Conservation (phyloP, 2,888 invertebrate genomes). For the Lasioglossum lativentre region DNA sequence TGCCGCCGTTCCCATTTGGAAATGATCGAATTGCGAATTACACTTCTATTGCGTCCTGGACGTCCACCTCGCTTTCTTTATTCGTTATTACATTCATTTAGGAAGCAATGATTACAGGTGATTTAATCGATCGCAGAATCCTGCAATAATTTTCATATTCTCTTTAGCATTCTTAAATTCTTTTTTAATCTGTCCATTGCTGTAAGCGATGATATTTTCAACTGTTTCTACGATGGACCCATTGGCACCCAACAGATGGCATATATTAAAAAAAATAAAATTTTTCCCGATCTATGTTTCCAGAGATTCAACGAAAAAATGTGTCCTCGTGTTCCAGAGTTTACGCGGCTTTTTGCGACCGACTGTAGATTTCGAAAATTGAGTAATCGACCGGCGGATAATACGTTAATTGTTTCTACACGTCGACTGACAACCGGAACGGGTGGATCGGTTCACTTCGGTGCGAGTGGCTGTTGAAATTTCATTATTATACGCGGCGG, state of each 20-base stretch:
- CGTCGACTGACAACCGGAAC: not conserved
- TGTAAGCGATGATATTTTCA: too few species aligned
- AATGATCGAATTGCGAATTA: constrained; percentile 34
- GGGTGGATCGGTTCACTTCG: not conserved
- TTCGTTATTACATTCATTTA: not conserved
- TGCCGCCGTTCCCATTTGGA: not conserved
- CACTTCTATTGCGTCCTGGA: constrained; percentile 10
- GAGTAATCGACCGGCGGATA: not conserved
- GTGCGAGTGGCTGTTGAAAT: constrained; percentile 1
- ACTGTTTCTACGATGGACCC: too few species aligned
- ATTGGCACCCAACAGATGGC: too few species aligned
- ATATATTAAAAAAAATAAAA: not conserved
- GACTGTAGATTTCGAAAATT: not conserved
- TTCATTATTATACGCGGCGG: constrained; percentile 21
- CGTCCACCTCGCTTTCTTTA: not conserved
- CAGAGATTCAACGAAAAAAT: not conserved
- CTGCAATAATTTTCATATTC: not conserved
- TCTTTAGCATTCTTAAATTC: too few species aligned
- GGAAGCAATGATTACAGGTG: not conserved
- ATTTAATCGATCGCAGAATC: not conserved
- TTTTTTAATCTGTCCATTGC: too few species aligned
- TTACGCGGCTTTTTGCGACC: not conserved
- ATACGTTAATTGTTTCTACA: not conserved
- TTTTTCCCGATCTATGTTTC: too few species aligned
- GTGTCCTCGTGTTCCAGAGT: not conserved